Evolutionary conservation across 1,140 invertebrate genomes (phyloP).

Genomic region (Pinna nobilis): DNA sequence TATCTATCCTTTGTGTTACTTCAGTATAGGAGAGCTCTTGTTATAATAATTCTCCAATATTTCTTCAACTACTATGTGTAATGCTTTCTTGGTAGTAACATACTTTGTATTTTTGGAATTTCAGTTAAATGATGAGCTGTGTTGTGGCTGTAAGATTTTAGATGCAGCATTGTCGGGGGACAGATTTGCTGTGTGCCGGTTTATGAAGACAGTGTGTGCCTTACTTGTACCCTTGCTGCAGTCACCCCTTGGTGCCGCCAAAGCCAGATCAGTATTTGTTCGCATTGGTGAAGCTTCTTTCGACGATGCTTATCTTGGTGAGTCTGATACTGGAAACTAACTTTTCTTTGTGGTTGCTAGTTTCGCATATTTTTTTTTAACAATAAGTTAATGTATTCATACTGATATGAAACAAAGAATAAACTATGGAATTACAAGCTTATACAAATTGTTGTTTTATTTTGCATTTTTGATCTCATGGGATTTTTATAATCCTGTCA

Average conservation of each 20-base stretch:
- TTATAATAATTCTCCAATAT: neutral
- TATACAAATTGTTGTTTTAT: too few relatives aligned
- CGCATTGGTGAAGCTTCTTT: slow-evolving; percentile 66
- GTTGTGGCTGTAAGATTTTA: slow-evolving; percentile 80
- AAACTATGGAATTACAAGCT: too few relatives aligned
- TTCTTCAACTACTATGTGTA: neutral
- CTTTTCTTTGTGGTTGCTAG: too few relatives aligned
- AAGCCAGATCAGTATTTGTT: slow-evolving; percentile 78
- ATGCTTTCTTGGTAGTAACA: neutral
- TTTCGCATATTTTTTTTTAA: too few relatives aligned
- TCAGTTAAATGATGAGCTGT: slow-evolving; percentile 81
- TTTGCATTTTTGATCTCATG: too few relatives aligned
- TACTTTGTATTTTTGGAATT: slow-evolving; percentile 37
- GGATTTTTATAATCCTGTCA: too few relatives aligned
- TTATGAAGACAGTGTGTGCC: slow-evolving; percentile 74
- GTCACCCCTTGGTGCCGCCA: slow-evolving; percentile 74
- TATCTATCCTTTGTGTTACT: neutral
- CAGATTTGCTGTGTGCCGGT: slow-evolving; percentile 78
- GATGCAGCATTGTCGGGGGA: slow-evolving; percentile 80
- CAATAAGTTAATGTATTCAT: too few relatives aligned
- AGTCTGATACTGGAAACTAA: slow-evolving; percentile 10
- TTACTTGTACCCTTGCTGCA: slow-evolving; percentile 70
- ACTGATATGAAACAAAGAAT: too few relatives aligned
- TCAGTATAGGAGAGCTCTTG: neutral
- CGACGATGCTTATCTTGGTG: slow-evolving; percentile 63